phyloP scores from a whole-genome alignment of 2,888 invertebrate species.

The Melanchra persicariae region DNA sequence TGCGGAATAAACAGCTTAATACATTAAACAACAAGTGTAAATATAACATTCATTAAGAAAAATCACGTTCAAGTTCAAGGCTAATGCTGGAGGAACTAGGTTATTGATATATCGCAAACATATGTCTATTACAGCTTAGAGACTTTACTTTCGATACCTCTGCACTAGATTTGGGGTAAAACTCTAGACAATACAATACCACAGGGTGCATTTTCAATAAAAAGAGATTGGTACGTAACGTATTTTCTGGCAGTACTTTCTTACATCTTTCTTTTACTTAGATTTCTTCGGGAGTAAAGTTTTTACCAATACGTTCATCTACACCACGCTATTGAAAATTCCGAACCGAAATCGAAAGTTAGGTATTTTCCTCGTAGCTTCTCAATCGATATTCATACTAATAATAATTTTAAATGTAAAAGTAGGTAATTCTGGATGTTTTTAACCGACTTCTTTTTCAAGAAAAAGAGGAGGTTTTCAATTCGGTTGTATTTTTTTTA shows the following conservation, averaged over 20 bases:
- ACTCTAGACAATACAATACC: neutral
- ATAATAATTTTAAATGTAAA: neutral
- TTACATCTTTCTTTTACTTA: neutral
- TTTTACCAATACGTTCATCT: neutral
- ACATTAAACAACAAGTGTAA: slow-evolving; percentile 35
- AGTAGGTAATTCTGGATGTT: neutral
- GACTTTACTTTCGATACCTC: neutral
- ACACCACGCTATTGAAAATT: neutral
- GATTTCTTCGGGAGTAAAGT: neutral
- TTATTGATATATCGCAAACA: slow-evolving; percentile 3
- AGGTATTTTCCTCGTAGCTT: neutral
- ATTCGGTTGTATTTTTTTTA: too few species aligned
- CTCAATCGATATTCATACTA: neutral
- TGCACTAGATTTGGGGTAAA: neutral
- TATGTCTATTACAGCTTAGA: neutral
- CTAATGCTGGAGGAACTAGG: slow-evolving; percentile 1
- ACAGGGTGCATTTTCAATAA: neutral
- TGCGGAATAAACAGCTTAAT: slow-evolving; percentile 51
- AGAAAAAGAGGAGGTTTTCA: too few species aligned
- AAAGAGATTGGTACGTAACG: neutral
- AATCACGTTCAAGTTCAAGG: slow-evolving; percentile 49
- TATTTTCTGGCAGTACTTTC: neutral
- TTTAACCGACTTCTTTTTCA: too few species aligned
- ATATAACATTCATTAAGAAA: slow-evolving; percentile 48
- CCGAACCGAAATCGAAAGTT: neutral